A percentile compares a stretch with the other conserved stretches of the same genome.
These are phyloP conservation scores for Harpagifer antarcticus DNA, from an alignment of 2,797 vertebrate genomes.

Conservation along the genomic window DNA sequence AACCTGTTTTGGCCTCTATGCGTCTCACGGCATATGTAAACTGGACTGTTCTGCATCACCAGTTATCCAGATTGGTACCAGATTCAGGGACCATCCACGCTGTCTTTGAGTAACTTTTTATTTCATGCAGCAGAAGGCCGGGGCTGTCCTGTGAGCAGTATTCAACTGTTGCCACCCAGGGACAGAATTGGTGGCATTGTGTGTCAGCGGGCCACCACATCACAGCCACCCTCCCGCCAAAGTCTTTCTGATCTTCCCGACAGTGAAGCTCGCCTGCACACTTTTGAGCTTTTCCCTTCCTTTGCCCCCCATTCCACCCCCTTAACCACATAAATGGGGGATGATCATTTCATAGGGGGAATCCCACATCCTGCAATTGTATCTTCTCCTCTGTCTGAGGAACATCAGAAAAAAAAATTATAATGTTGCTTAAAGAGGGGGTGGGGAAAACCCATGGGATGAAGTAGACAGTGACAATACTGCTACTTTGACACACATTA, in stretches of 20 bases:
- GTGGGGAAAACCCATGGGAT: background rate
- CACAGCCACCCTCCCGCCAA: conserved; percentile 59
- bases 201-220: conserved; percentile 66
- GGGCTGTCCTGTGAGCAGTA: conserved; percentile 64
- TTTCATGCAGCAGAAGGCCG: conserved; percentile 37
- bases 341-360: conserved; percentile 58
- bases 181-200: conserved; percentile 62
- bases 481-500: conserved; percentile 27
- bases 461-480: conserved; percentile 12
- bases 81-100: conserved; percentile 24
- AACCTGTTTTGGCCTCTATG: background rate
- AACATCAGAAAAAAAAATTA: conserved; percentile 39
- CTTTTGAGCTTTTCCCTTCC: conserved; percentile 55
- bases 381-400: conserved; percentile 47
- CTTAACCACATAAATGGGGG: conserved; percentile 63
- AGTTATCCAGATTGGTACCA: conserved; percentile 11
- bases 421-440: conserved; percentile 17
- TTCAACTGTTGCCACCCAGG: conserved; percentile 47
- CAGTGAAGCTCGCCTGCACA: conserved; percentile 39
- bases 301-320: conserved; percentile 1
- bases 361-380: conserved; percentile 76
- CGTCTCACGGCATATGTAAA: background rate
- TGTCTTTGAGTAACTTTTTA: conserved; percentile 43
- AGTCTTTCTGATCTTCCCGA: conserved; percentile 60
- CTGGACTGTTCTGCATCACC: background rate